phyloP scores from a whole-genome alignment of 1,140 invertebrate species.

The Dermatophagoides farinae region DNA sequence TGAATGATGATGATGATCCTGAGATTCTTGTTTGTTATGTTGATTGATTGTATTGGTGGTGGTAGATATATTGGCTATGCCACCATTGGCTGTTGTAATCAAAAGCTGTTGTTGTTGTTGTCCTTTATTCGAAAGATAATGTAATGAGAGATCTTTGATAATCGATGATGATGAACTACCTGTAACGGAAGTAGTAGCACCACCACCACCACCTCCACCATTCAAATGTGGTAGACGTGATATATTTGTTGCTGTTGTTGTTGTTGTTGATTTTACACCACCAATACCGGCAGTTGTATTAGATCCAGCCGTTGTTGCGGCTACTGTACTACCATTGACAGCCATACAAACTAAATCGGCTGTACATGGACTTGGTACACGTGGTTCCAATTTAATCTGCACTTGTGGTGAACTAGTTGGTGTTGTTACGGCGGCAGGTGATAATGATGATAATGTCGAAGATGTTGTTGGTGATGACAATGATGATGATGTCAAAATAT shows the following conservation, averaged over 20 bases:
- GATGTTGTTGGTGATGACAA: not conserved
- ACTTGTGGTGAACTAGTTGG: not conserved
- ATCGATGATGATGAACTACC: not conserved
- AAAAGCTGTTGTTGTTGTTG: not conserved
- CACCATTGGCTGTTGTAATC: not conserved
- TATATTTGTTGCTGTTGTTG: too few species aligned
- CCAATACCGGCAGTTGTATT: too few species aligned
- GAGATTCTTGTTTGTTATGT: not conserved
- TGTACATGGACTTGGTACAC: constrained; percentile 3
- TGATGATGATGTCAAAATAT: not conserved
- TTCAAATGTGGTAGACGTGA: too few species aligned
- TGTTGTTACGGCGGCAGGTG: not conserved
- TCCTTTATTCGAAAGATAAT: not conserved
- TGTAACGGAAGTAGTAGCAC: too few species aligned
- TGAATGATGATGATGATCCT: too few species aligned
- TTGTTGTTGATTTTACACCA: too few species aligned
- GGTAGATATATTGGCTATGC: not conserved
- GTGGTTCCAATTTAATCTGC: not conserved
- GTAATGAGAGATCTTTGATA: constrained; percentile 2
- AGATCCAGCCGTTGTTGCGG: too few species aligned
- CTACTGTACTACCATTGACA: not conserved
- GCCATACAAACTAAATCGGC: not conserved
- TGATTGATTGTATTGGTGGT: not conserved
- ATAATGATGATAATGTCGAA: not conserved
- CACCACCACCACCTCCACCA: too few species aligned